Evolutionary conservation across 92 coral and sea anemone genomes (phyloP).

Genomic region (Micromussa lordhowensis): DNA sequence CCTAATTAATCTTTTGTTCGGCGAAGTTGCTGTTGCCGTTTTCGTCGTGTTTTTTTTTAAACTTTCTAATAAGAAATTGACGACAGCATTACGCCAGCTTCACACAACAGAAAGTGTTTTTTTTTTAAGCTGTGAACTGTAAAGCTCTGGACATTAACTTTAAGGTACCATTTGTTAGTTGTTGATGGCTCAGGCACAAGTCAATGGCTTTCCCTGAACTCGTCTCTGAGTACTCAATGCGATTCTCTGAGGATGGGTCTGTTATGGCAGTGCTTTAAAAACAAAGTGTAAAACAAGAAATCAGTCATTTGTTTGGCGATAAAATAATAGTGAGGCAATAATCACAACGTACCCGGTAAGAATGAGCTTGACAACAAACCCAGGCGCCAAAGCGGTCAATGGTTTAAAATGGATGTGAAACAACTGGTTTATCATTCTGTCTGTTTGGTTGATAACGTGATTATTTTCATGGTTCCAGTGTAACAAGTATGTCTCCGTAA

Average conservation of each 20-base stretch:
- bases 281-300: background rate
- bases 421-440: constrained; percentile 55
- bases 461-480: constrained; percentile 60
- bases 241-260: background rate
- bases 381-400: constrained; percentile 52
- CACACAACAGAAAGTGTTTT: no score
- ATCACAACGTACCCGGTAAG: constrained; percentile 41
- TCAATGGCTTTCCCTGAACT: constrained; percentile 47
- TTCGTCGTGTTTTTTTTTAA: no score
- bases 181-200: constrained; percentile 46
- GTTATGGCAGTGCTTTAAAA: constrained; percentile 11
- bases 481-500: constrained; percentile 21
- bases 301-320: background rate
- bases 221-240: constrained; percentile 17
- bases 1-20: no score
- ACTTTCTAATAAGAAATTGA: no score
- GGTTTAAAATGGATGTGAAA: constrained; percentile 55
- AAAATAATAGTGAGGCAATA: background rate
- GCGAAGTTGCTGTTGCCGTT: no score
- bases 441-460: constrained; percentile 52
- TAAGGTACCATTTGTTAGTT: constrained; percentile 58
- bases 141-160: no score
- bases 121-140: no score
- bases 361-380: constrained; percentile 58
- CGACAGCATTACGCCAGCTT: no score